phyloP scores from a whole-genome alignment of 2,797 vertebrate genomes.

The Amphiprion clarkii region DNA sequence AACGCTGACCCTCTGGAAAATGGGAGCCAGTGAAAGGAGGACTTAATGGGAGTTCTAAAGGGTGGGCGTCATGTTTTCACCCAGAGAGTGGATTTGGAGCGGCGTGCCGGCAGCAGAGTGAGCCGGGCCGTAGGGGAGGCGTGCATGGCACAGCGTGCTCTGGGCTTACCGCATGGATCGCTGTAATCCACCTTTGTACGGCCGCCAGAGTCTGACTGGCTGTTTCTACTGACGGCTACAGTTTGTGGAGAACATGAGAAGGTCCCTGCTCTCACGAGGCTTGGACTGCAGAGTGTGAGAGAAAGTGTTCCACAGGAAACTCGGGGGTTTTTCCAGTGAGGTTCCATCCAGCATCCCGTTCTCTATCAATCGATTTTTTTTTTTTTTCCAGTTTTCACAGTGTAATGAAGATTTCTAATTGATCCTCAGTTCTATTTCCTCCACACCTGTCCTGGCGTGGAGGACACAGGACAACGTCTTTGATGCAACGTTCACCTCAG shows the following conservation, averaged over 20 bases:
- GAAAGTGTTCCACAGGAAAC: conserved; percentile 32
- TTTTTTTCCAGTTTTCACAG: neutral
- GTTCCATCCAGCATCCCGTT: neutral
- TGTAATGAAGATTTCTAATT: conserved; percentile 3
- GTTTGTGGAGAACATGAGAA: conserved; percentile 63
- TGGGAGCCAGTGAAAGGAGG: conserved; percentile 50
- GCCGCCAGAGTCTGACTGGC: conserved; percentile 63
- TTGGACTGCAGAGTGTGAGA: conserved; percentile 35
- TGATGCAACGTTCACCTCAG: conserved; percentile 48
- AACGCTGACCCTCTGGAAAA: conserved; percentile 79
- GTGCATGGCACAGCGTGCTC: conserved; percentile 44
- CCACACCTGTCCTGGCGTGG: conserved; percentile 12
- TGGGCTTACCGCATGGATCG: conserved; percentile 56
- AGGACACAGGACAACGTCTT: conserved; percentile 29
- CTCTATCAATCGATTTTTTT: neutral
- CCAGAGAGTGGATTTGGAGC: conserved; percentile 60
- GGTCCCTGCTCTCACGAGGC: conserved; percentile 46
- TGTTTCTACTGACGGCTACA: conserved; percentile 54
- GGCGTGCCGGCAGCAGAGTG: conserved; percentile 50
- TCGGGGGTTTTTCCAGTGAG: conserved; percentile 30
- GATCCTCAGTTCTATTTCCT: neutral
- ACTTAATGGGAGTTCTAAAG: conserved; percentile 67
- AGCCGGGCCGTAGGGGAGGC: conserved; percentile 41
- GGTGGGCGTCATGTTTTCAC: conserved; percentile 55
- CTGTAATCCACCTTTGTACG: conserved; percentile 68